Percentiles rank a stretch among this genome's conserved stretches.
phyloP scores from a whole-genome alignment of 2,113 vertebrate species.

The Sorex fumeus region DNA sequence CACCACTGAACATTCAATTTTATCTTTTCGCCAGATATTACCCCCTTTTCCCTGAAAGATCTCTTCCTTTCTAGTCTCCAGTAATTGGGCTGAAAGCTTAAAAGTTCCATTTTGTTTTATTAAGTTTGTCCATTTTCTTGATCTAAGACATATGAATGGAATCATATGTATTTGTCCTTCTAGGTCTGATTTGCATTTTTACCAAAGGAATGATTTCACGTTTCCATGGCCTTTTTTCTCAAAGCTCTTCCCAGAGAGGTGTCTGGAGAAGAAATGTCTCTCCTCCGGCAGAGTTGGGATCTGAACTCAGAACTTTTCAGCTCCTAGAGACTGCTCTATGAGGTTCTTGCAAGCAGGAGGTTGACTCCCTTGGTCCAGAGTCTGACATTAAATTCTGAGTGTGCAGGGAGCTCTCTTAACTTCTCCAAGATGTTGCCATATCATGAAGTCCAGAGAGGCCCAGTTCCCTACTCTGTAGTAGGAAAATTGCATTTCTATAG shows the following conservation, averaged over 20 bases:
- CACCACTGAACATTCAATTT: background rate
- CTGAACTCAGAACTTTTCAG: background rate
- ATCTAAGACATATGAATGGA: background rate
- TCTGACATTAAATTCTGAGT: background rate
- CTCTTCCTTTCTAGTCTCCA: background rate
- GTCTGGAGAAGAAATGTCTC: background rate
- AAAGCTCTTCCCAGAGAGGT: background rate
- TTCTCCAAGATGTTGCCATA: background rate
- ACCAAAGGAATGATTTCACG: background rate
- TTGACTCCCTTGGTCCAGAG: background rate
- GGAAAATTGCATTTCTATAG: background rate
- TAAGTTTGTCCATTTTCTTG: background rate
- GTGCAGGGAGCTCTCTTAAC: slow-evolving; percentile 35
- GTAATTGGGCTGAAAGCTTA: background rate
- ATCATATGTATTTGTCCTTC: background rate
- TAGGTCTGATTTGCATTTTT: background rate
- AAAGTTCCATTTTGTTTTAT: background rate
- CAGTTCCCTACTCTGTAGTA: background rate
- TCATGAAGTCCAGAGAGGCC: background rate
- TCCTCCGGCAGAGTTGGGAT: background rate
- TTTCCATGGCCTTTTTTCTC: background rate
- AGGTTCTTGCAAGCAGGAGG: background rate
- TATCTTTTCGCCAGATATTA: background rate
- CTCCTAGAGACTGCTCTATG: background rate
- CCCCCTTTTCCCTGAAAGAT: background rate